Conservation (phyloP, 2,888 invertebrate genomes). For the Xanthorhoe designata region DNA sequence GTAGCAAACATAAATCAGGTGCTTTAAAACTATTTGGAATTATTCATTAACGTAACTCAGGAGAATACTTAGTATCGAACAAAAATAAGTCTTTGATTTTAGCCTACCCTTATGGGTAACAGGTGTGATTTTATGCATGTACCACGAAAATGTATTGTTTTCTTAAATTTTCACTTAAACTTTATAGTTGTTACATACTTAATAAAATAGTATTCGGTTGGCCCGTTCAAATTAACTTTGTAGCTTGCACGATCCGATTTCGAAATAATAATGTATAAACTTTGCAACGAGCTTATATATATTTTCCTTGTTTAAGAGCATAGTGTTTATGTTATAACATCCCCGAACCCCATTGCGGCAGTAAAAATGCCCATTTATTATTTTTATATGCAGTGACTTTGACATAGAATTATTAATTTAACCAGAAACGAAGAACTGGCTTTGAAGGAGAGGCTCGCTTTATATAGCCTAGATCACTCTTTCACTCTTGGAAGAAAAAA, state of each 20-base stretch:
- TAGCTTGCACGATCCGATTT: not conserved
- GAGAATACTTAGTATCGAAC: too few relatives aligned
- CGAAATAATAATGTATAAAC: not conserved
- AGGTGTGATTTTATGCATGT: too few relatives aligned
- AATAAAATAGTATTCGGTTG: not conserved
- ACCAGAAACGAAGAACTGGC: conserved; percentile 5
- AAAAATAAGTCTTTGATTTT: too few relatives aligned
- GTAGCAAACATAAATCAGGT: not conserved
- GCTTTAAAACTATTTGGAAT: not conserved
- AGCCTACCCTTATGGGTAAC: too few relatives aligned
- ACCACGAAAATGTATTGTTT: too few relatives aligned
- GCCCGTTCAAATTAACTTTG: not conserved
- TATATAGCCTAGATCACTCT: not conserved
- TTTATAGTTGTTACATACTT: not conserved
- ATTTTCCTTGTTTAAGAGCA: not conserved
- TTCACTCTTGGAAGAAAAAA: too few relatives aligned
- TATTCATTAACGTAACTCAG: too few relatives aligned
- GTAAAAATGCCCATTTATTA: conserved; percentile 13
- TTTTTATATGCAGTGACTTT: conserved; percentile 19
- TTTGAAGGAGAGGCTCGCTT: not conserved
- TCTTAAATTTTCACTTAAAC: too few relatives aligned
- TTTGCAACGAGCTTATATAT: not conserved
- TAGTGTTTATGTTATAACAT: conserved; percentile 9
- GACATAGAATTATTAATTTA: conserved; percentile 19
- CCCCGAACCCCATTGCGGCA: conserved; percentile 2